These are phyloP conservation scores for Phrixothrix hirtus DNA, from an alignment of 2,888 invertebrate species.

Conservation along the genomic window DNA sequence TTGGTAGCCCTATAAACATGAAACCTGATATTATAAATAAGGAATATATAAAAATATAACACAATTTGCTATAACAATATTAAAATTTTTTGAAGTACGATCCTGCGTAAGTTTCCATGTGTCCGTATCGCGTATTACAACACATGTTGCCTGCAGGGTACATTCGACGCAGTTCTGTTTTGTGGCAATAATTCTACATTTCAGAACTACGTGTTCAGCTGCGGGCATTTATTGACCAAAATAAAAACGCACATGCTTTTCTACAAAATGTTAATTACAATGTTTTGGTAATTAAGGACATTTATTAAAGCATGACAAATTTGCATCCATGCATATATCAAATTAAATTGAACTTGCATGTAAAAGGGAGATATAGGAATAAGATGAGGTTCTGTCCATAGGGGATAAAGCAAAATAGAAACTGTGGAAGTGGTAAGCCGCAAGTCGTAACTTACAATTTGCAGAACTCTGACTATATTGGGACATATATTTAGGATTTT, in stretches of 20 bases:
- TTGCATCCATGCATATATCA: not conserved
- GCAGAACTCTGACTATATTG: constrained; percentile 39
- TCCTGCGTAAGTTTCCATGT: constrained; percentile 25
- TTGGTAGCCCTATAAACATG: too few relatives aligned
- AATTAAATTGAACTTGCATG: constrained; percentile 12
- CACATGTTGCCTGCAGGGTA: constrained; percentile 19
- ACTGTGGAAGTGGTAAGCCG: constrained; percentile 37
- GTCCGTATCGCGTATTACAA: constrained; percentile 34
- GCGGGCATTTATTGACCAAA: constrained; percentile 6
- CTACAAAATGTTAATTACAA: not conserved
- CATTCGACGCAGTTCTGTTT: constrained; percentile 17
- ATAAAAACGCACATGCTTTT: constrained; percentile 4
- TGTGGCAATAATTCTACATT: constrained; percentile 21
- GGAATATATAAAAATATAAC: too few relatives aligned
- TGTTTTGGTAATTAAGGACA: too few relatives aligned
- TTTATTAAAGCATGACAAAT: not conserved
- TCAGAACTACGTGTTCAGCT: constrained; percentile 7
- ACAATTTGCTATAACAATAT: too few relatives aligned
- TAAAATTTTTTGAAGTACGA: constrained; percentile 2
- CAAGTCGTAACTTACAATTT: constrained; percentile 45
- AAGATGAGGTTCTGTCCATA: constrained; percentile 11
- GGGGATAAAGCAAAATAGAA: constrained; percentile 34
- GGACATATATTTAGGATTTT: constrained; percentile 18
- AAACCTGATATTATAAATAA: too few relatives aligned
- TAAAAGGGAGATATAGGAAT: constrained; percentile 14